phyloP scores from a whole-genome alignment of 2,797 vertebrate genomes.

The Sphaeramia orbicularis region DNA sequence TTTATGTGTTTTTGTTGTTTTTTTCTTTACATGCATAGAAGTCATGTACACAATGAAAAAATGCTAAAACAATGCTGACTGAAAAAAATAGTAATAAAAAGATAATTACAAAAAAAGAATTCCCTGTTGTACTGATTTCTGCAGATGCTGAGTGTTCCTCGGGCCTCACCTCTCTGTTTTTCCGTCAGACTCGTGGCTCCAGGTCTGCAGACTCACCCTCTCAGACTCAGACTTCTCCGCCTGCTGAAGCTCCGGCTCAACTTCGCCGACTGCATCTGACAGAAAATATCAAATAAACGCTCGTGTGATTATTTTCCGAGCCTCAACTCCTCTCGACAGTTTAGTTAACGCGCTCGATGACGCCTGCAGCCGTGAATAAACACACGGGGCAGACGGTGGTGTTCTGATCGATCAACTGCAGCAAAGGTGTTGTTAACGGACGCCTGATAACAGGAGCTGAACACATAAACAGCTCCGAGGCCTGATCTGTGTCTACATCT shows the following conservation, averaged over 20 bases:
- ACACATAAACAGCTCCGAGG: slow-evolving; percentile 54
- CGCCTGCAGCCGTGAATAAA: slow-evolving; percentile 11
- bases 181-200: slow-evolving; percentile 80
- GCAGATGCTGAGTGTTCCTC: too few species aligned
- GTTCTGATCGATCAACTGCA: slow-evolving; percentile 18
- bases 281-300: slow-evolving; percentile 62
- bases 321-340: background rate
- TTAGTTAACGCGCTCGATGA: slow-evolving; percentile 9
- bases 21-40: too few species aligned
- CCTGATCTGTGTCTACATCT: slow-evolving; percentile 36
- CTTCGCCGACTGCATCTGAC: slow-evolving; percentile 55
- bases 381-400: background rate
- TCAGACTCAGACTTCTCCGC: slow-evolving; percentile 21
- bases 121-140: too few species aligned
- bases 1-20: too few species aligned
- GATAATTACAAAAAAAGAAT: too few species aligned
- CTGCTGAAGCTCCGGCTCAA: slow-evolving; percentile 27
- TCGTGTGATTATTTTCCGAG: slow-evolving; percentile 2
- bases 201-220: slow-evolving; percentile 83
- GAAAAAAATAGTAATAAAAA: too few species aligned
- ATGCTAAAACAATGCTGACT: too few species aligned
- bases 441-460: slow-evolving; percentile 27
- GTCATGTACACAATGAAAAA: too few species aligned
- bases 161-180: slow-evolving; percentile 85
- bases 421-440: slow-evolving; percentile 32